phyloP scores from a whole-genome alignment of 2,113 vertebrate species.

The Deroptyus accipitrinus region DNA sequence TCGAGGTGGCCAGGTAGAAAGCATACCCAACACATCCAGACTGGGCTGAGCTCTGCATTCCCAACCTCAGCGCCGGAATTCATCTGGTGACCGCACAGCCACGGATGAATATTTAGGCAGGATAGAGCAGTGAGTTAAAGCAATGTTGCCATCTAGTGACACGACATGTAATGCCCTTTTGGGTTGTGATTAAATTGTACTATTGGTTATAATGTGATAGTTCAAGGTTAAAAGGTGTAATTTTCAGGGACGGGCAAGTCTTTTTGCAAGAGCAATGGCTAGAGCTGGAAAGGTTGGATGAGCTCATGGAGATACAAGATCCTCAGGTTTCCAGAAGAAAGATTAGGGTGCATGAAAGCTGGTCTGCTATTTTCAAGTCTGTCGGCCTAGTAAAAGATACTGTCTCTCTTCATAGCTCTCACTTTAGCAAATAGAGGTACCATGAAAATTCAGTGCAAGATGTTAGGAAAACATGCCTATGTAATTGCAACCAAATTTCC shows the following conservation, averaged over 20 bases:
- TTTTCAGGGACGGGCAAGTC: background rate
- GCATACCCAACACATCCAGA: background rate
- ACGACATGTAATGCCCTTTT: background rate
- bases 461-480: background rate
- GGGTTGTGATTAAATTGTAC: background rate
- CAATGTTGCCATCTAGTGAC: constrained; percentile 47
- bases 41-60: background rate
- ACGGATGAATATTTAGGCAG: rapidly evolving
- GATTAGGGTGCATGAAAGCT: background rate
- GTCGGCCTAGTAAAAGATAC: background rate
- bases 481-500: background rate
- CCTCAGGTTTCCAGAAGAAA: background rate
- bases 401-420: background rate
- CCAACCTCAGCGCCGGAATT: background rate
- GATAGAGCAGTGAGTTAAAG: background rate
- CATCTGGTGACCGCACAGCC: background rate
- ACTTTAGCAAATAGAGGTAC: background rate
- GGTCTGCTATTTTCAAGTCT: background rate
- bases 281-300: background rate
- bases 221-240: background rate
- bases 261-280: background rate
- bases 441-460: background rate
- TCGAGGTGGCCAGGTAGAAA: rapidly evolving
- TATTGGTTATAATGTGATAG: rapidly evolving
- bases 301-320: background rate